Conservation (phyloP, 2,113 vertebrate genomes). For the Mesocricetus auratus region DNA sequence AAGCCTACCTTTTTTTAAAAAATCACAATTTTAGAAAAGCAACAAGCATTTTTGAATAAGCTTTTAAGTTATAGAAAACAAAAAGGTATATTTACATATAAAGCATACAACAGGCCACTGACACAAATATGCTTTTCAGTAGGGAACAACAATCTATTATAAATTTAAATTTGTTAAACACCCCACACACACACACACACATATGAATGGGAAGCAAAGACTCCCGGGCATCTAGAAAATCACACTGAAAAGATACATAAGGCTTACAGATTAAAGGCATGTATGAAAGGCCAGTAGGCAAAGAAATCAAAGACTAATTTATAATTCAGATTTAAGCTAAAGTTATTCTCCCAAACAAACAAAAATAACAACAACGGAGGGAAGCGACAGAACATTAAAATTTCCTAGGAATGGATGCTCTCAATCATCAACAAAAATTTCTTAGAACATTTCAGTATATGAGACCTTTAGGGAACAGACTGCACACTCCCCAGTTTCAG, state of each 20-base stretch:
- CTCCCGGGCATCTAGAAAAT: not conserved
- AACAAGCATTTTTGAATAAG: not conserved
- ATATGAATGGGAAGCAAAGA: not conserved
- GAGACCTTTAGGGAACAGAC: not conserved
- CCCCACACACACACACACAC: too few relatives aligned
- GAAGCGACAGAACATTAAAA: not conserved
- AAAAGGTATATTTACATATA: not conserved
- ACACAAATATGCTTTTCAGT: constrained; percentile 11
- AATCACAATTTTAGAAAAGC: constrained; percentile 1
- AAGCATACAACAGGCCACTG: not conserved
- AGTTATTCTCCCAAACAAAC: not conserved
- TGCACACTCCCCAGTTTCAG: not conserved
- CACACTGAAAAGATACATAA: constrained; percentile 1
- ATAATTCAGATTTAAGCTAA: not conserved
- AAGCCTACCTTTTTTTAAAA: constrained; percentile 38
- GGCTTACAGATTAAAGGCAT: not conserved
- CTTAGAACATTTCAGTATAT: not conserved
- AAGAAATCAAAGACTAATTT: not conserved
- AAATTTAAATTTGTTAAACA: constrained; percentile 10
- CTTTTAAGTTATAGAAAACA: not conserved
- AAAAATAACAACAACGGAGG: not conserved
- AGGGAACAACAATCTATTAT: not conserved
- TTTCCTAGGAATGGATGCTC: not conserved
- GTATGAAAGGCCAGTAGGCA: not conserved
- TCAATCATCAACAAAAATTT: not conserved